These are phyloP conservation scores for Brachyalestes nurse DNA, from an alignment of 2,797 vertebrate species.

Conservation along the genomic window DNA sequence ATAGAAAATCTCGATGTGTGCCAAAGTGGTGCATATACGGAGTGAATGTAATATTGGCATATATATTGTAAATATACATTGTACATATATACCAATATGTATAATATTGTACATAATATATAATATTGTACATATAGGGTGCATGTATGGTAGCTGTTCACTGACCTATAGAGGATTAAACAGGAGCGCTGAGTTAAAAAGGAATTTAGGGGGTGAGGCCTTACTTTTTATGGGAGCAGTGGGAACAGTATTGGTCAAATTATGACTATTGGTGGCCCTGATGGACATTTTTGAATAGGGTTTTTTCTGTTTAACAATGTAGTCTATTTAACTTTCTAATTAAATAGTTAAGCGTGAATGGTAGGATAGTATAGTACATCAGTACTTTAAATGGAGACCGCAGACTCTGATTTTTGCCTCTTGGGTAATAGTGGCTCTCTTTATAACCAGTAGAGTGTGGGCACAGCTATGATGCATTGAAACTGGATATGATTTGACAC, in stretches of 20 bases:
- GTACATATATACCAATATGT: too few species aligned
- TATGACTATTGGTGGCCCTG: too few species aligned
- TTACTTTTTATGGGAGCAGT: neutral
- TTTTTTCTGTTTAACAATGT: neutral
- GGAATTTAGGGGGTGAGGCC: neutral
- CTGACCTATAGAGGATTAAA: slow-evolving; percentile 61
- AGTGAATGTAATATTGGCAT: too few species aligned
- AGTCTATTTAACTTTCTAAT: neutral
- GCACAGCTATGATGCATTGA: slow-evolving; percentile 74
- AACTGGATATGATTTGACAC: slow-evolving; percentile 71
- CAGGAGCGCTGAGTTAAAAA: slow-evolving; percentile 23
- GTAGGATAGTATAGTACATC: neutral
- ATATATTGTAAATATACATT: too few species aligned
- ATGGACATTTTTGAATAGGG: too few species aligned
- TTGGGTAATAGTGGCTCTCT: slow-evolving; percentile 56
- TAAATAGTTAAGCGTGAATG: neutral
- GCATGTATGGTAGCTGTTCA: too few species aligned
- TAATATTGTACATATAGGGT: too few species aligned
- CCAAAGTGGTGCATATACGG: too few species aligned
- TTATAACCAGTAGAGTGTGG: slow-evolving; percentile 57
- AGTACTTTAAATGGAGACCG: slow-evolving; percentile 34
- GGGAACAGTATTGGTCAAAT: neutral
- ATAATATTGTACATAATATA: too few species aligned
- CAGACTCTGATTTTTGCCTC: slow-evolving; percentile 65
- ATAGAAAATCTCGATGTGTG: too few species aligned